These are phyloP conservation scores for Rhadina sibilatrix DNA, from an alignment of 2,113 vertebrate species.

Conservation along the genomic window DNA sequence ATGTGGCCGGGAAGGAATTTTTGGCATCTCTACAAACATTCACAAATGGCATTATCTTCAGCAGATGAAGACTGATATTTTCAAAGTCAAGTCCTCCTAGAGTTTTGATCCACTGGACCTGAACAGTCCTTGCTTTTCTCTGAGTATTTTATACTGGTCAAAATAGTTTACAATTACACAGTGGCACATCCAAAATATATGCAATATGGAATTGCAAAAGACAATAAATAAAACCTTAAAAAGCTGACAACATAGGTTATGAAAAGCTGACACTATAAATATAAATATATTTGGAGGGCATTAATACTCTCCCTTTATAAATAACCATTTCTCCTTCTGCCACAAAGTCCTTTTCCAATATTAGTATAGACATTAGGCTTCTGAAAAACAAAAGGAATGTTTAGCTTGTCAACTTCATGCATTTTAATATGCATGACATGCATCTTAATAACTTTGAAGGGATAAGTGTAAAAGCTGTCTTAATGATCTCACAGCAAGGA, in stretches of 20 bases:
- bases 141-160: neutral
- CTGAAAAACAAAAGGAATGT: neutral
- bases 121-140: neutral
- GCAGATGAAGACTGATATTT: neutral
- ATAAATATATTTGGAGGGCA: neutral
- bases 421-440: neutral
- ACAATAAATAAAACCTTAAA: neutral
- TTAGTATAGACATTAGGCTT: neutral
- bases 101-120: neutral
- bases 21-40: constrained; percentile 21
- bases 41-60: constrained; percentile 12
- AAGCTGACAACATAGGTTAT: neutral
- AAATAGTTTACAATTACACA: neutral
- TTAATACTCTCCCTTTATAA: neutral
- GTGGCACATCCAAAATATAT: neutral
- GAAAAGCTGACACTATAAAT: neutral
- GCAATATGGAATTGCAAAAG: neutral
- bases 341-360: neutral
- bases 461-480: neutral
- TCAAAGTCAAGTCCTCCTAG: neutral
- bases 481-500: neutral
- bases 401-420: neutral
- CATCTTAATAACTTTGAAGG: neutral
- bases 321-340: neutral
- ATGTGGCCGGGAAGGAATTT: constrained; percentile 16